Base-by-base conservation (phyloP, 2,113 vertebrate species). In the Mustelus asterias region DNA sequence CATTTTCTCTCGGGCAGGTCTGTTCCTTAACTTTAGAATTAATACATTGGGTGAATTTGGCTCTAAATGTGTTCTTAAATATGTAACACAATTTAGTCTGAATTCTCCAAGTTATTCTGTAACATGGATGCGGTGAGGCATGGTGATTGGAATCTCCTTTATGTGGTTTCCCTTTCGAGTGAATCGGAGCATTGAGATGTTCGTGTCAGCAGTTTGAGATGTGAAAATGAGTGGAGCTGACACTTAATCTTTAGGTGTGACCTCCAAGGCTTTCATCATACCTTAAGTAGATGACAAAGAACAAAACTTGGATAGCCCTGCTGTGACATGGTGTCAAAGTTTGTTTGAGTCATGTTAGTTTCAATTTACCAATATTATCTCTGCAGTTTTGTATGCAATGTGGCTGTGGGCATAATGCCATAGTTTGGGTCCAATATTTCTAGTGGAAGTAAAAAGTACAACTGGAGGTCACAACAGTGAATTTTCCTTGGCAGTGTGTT, bases 361-460 rank as follows among this genome's bases (percentile, higher is more conserved):
- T 65, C 33, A 93, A 18, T 67, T 65, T 93, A 93, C 60, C 2
- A n/a, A 37, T 67, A 93, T 90, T 90, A 60, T 93, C 33, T 65
- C 89, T 65, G 3, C 48, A 33, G 86, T 65, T 93, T 93, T 93
- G n/a, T 65, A 67, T 37, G 58, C 65, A 93, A 65, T 65, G 89
- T 60, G n/a, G 14, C 16, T 65, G 58, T 65, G 89, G 86, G 89
- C 60, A 67, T 10, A 16, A 37, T 93, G 60, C 89, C 89, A 37
- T 67, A 22, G 89, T 37, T 93, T 93, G 60, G n/a, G 6, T 67
- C n/a, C n/a, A 41, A 41, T 93, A 37, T n/a, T 93, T 67, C 33
- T 93, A 93, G 89, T 60, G 60, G 89, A 93, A 65, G 60, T n/a
- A 93, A 65, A 93, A 93, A 33, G 60, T 93, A 37, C 60, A 67